These are phyloP conservation scores for Lutjanus campechanus DNA, from an alignment of 2,797 vertebrate genomes.

Conservation along the genomic window DNA sequence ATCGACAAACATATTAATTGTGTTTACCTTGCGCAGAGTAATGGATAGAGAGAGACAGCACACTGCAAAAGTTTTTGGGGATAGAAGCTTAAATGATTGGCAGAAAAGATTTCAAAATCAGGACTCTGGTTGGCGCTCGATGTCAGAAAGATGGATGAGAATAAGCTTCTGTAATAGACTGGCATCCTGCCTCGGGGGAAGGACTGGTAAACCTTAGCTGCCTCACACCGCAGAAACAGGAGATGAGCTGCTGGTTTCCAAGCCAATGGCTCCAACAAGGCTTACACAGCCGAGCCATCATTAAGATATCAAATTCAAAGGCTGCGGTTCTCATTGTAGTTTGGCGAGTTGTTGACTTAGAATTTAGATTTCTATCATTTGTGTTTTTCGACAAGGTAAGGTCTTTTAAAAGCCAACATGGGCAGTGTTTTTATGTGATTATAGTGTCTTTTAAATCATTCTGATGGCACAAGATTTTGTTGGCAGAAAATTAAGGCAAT, in stretches of 20 bases:
- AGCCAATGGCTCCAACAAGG: conserved; percentile 26
- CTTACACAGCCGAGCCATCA: conserved; percentile 24
- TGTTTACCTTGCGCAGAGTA: conserved; percentile 22
- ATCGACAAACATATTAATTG: conserved; percentile 18
- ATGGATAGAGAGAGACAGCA: background rate
- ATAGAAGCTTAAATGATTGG: conserved; percentile 15
- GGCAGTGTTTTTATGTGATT: background rate
- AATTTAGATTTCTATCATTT: background rate
- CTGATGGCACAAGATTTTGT: background rate
- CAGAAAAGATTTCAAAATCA: conserved; percentile 32
- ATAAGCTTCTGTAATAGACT: conserved; percentile 54
- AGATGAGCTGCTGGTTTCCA: conserved; percentile 52
- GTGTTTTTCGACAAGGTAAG: background rate
- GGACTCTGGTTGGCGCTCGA: conserved; percentile 24
- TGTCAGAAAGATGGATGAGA: conserved; percentile 56
- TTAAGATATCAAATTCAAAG: conserved; percentile 56
- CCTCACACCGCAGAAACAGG: conserved; percentile 45
- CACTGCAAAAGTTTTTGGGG: conserved; percentile 8
- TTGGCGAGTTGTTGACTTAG: background rate
- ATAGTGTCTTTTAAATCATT: background rate
- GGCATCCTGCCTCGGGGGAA: conserved; percentile 41
- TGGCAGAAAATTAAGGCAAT: background rate
- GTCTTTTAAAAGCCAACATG: background rate
- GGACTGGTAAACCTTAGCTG: conserved; percentile 40
- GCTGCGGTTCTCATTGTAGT: background rate